phyloP scores from a whole-genome alignment of 92 coral and sea anemone species.

The Montipora capitata region DNA sequence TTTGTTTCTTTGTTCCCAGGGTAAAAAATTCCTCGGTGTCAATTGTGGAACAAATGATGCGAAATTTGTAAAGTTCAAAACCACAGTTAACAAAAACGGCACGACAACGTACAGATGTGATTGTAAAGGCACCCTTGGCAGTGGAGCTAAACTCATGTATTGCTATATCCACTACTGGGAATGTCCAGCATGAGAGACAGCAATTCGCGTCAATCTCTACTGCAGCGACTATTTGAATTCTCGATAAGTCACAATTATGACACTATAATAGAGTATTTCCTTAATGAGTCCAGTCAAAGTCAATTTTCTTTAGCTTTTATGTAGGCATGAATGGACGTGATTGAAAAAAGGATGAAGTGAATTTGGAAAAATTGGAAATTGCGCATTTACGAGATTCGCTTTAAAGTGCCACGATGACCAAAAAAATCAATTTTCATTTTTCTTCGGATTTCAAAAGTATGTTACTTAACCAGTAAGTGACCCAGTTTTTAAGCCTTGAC shows the following conservation, averaged over 20 bases:
- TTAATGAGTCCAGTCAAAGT: too few species aligned
- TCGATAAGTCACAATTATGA: background rate
- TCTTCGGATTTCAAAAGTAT: too few species aligned
- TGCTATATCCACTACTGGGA: conserved; percentile 24
- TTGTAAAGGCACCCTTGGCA: background rate
- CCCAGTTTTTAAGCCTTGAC: too few species aligned
- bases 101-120: conserved; percentile 11
- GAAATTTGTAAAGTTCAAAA: background rate
- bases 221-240: background rate
- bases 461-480: too few species aligned
- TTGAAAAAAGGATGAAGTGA: too few species aligned
- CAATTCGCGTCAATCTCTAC: background rate
- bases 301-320: too few species aligned
- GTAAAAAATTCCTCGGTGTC: conserved; percentile 37
- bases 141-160: background rate
- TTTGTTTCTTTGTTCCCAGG: background rate
- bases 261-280: background rate
- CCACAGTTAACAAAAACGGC: background rate
- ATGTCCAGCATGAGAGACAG: conserved; percentile 1
- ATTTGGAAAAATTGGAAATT: too few species aligned
- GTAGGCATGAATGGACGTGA: too few species aligned
- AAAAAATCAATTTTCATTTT: too few species aligned
- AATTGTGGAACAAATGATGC: conserved; percentile 51
- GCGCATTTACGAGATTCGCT: too few species aligned
- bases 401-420: too few species aligned